phyloP scores from a whole-genome alignment of 2,797 vertebrate species.

The Enteromius unitaeniatus region DNA sequence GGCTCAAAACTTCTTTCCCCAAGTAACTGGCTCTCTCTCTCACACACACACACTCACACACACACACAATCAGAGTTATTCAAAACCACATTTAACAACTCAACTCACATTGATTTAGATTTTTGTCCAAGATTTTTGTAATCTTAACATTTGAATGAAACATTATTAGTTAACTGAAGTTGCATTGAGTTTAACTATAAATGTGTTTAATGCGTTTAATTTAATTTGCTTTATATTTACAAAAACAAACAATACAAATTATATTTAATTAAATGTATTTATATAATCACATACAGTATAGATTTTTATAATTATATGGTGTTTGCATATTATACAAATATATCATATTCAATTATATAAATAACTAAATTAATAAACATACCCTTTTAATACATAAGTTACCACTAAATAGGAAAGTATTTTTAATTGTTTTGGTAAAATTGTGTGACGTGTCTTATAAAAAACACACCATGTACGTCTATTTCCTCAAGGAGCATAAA shows the following conservation, averaged over 20 bases:
- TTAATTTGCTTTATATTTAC: neutral
- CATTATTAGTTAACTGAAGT: neutral
- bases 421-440: conserved; percentile 1
- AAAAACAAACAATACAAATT: neutral
- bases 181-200: neutral
- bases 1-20: conserved; percentile 44
- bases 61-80: neutral
- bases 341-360: neutral
- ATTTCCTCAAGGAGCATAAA: conserved; percentile 30
- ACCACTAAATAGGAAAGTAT: neutral
- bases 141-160: neutral
- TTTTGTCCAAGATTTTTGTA: neutral
- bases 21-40: neutral
- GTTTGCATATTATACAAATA: neutral
- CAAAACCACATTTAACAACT: neutral
- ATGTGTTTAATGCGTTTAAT: neutral
- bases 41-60: conserved; percentile 14
- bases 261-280: neutral
- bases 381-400: neutral
- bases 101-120: neutral
- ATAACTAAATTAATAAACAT: neutral
- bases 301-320: neutral
- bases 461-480: conserved; percentile 13
- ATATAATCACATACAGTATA: neutral
- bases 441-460: neutral